phyloP scores from a whole-genome alignment of 2,113 vertebrate genomes.

The Pelobates fuscus region DNA sequence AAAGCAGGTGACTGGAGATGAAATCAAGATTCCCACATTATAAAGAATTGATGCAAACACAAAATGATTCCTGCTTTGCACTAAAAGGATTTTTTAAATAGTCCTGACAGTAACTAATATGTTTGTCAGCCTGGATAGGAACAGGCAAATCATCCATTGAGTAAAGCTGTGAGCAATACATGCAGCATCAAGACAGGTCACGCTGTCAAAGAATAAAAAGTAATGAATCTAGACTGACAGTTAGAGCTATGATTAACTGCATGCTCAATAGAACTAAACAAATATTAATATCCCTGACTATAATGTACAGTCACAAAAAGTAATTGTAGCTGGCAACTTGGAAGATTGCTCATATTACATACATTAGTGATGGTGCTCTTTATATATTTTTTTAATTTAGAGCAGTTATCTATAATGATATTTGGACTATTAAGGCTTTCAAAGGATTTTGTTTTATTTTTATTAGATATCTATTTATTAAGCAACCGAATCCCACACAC shows the following conservation, averaged over 20 bases:
- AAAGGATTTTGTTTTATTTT: neutral
- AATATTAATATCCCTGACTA: neutral
- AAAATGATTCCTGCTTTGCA: too few species aligned
- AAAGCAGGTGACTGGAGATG: too few species aligned
- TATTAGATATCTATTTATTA: constrained; percentile 10
- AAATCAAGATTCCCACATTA: too few species aligned
- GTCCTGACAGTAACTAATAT: too few species aligned
- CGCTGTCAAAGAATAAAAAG: too few species aligned
- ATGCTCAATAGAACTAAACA: neutral
- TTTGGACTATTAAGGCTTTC: neutral
- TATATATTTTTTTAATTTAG: constrained; percentile 13
- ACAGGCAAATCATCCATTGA: too few species aligned
- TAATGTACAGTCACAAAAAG: neutral
- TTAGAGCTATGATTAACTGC: constrained; percentile 7
- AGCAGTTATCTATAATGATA: constrained; percentile 1
- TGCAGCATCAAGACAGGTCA: too few species aligned
- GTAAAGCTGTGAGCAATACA: too few species aligned
- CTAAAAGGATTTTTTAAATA: too few species aligned
- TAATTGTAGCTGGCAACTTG: neutral
- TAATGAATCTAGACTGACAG: neutral
- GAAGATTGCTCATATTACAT: neutral
- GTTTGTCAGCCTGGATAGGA: too few species aligned
- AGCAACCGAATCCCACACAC: neutral
- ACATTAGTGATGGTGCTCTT: neutral
- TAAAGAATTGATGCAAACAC: too few species aligned